Evolutionary conservation across 2,888 invertebrate species (phyloP), one percentile per base, ranked within the genome.

Genomic region (Darwinula stevensoni): DNA sequence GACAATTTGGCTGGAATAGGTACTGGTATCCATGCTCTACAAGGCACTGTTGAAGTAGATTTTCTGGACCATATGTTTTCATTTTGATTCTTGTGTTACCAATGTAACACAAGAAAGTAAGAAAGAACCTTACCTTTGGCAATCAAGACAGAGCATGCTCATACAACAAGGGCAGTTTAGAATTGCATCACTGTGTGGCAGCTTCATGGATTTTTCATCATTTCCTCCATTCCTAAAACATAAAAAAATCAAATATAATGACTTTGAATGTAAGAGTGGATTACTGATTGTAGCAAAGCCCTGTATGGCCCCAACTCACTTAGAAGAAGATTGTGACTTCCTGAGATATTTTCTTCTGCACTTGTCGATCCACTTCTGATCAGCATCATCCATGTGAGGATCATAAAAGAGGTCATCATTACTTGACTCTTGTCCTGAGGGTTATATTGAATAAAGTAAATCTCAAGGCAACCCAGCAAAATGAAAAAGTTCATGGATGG

Each of bases 101-200:
- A n/a, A n/a, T n/a, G n/a, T n/a, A n/a, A n/a, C n/a, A n/a, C n/a
- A n/a, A n/a, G n/a, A n/a, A n/a, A n/a, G n/a, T n/a, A n/a, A 27
- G 4, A 37, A 28, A n/a, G n/a, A 39, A 26, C 33, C 34, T 31
- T 37, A 56, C 56, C 58, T 46, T 42, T 62, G 62, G 44, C 62
- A 63, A 40, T 63, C 62, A 22, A 56, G 40, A 39, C 61, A 61
- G 6, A 62, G 42, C n/a, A 56, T 47, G 2, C 53, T 50, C 53
- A 62, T 58, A 44, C 62, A 62, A 3, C 59, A 58, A 11, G 62
- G 62, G 43, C 62, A 62, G 43, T 61, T 59, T 11, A 62, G 45
- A 11, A 61, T 55, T 4, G 61, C 61, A 48, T 62, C 62, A 42
- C 54, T 57, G 22, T 41, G 47, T 2, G 53, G 51, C 9, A 49